Evolutionary conservation across 2,888 invertebrate species (phyloP), one percentile per base, ranked within the genome.

Genomic region (Campoplex capitator): DNA sequence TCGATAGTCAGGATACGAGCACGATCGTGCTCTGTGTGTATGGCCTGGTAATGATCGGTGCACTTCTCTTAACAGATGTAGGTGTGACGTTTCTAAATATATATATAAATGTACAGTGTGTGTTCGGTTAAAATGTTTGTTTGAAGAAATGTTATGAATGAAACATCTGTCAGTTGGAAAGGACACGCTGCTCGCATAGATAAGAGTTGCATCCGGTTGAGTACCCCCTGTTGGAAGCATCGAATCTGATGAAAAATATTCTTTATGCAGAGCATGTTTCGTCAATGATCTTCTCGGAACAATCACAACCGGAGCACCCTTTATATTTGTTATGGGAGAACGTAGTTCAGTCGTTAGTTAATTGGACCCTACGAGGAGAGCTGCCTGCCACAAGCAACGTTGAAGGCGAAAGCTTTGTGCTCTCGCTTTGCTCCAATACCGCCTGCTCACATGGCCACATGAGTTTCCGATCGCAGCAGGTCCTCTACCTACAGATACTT

Each of bases 351-450:
- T 79, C 74, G 67, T 80, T 65, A 18, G 77, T 77, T 84, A 75
- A 84, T 84, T 79, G 74, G 84, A 75, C 79, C 75, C 70, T 84
- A 58, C 70, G 84, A 68, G 70, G 23, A 23, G 23, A 23, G 23
- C 23, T 23, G 23, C 23, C 74, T 75, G 74, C 48, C 74, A 84
- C 70, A 75, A 58, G 75, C 84, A 74, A 54, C 67, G 74, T 73
- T 16, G 56, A 23, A 68, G 45, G 45, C 84, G 56, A 58, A 68
- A 79, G 79, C 84, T 84, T 74, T 79, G 79, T 80, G 68, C 51
- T 56, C 51, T 56, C 18, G 48, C 13, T 65, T 51, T 18, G 38
- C 71, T 0, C 54, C 54, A 51, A 71, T 42, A 48, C 62, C 54
- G 18, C 28, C 62, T 45, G 18, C 28, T 23, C 51, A 23, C 71